Percentiles rank a stretch among this genome's conserved stretches.
Evolutionary conservation across 2,888 invertebrate genomes (phyloP).

Genomic region (Temnothorax unifasciatus): DNA sequence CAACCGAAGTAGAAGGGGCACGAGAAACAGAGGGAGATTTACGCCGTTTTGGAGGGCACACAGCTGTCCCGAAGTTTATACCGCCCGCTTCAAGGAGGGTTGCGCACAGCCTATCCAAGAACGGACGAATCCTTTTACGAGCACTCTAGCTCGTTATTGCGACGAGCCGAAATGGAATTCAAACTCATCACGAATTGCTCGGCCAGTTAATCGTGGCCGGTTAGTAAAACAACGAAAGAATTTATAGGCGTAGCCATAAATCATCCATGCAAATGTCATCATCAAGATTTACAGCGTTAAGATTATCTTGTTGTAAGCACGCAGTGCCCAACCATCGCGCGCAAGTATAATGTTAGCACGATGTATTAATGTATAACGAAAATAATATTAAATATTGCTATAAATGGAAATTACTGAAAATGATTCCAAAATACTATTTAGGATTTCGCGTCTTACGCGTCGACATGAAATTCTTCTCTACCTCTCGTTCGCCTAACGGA

Average conservation of each 20-base stretch:
- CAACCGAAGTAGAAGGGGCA: constrained; percentile 18
- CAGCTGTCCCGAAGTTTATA: constrained; percentile 64
- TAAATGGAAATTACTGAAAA: background rate
- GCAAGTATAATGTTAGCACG: background rate
- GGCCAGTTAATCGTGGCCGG: constrained; percentile 44
- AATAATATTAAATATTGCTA: background rate
- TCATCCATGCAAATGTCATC: constrained; percentile 39
- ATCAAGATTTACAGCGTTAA: constrained; percentile 12
- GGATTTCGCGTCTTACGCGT: constrained; percentile 27
- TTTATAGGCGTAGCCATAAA: constrained; percentile 47
- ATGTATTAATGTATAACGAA: background rate
- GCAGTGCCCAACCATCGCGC: background rate
- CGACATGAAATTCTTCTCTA: constrained; percentile 31
- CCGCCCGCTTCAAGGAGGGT: constrained; percentile 42
- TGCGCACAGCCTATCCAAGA: constrained; percentile 49
- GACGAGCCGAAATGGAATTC: constrained; percentile 60
- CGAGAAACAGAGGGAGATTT: constrained; percentile 66
- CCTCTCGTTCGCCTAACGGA: constrained; percentile 44
- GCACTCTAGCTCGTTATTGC: constrained; percentile 69
- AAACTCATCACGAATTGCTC: constrained; percentile 60
- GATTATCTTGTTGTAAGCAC: constrained; percentile 14
- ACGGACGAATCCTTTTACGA: constrained; percentile 71
- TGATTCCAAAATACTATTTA: background rate
- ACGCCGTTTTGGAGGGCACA: constrained; percentile 70
- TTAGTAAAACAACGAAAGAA: constrained; percentile 45